phyloP scores from a whole-genome alignment of 2,113 vertebrate genomes.

The Mesocricetus auratus region DNA sequence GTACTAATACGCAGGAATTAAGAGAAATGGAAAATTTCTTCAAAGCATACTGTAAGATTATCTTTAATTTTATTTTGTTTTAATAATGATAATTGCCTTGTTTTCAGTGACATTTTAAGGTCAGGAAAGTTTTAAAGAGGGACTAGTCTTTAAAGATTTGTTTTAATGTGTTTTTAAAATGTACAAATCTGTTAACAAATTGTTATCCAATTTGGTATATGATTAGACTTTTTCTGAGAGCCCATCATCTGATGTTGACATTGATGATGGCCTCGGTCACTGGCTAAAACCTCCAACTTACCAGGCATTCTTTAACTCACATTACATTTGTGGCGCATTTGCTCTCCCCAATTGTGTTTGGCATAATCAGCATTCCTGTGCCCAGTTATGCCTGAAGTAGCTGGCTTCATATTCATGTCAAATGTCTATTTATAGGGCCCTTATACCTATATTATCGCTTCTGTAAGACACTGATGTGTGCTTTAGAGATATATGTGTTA shows the following conservation, averaged over 20 bases:
- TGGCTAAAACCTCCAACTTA: not conserved
- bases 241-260: not conserved
- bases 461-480: not conserved
- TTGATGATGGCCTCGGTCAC: not conserved
- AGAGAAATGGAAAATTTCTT: not conserved
- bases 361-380: not conserved
- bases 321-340: not conserved
- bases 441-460: not conserved
- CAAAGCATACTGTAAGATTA: slow-evolving; percentile 36
- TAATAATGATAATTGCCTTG: slow-evolving; percentile 29
- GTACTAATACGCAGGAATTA: not conserved
- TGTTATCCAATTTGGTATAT: slow-evolving; percentile 12
- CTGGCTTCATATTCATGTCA: not conserved
- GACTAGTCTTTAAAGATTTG: not conserved
- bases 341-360: not conserved
- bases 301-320: not conserved
- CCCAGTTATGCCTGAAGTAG: not conserved
- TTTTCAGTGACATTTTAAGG: slow-evolving; percentile 29
- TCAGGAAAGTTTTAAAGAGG: not conserved
- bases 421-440: not conserved
- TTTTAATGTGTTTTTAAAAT: not conserved
- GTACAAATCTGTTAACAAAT: not conserved
- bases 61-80: slow-evolving; percentile 2
- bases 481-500: slow-evolving; percentile 55
- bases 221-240: slow-evolving; percentile 17